phyloP scores from a whole-genome alignment of 2,888 invertebrate species.

The Standfussiana lucernea region DNA sequence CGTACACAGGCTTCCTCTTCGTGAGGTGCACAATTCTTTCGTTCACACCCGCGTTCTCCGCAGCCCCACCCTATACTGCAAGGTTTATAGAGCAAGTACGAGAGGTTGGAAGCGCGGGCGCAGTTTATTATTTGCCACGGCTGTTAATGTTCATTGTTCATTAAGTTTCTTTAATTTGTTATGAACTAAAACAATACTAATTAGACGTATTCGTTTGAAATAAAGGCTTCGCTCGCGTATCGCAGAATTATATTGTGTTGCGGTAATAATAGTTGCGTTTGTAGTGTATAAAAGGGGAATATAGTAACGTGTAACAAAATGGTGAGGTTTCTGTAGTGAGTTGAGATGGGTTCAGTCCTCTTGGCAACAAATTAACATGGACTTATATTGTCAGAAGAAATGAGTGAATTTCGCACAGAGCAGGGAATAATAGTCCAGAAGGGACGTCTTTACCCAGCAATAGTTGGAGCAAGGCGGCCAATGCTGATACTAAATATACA shows the following conservation, averaged over 20 bases:
- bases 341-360: slow-evolving; percentile 2
- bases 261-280: slow-evolving; percentile 30
- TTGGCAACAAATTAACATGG: not conserved
- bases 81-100: slow-evolving; percentile 45
- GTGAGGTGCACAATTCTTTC: not conserved
- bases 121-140: slow-evolving; percentile 71
- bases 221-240: slow-evolving; percentile 40
- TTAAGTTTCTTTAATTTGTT: slow-evolving; percentile 73
- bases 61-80: slow-evolving; percentile 23
- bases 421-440: not conserved
- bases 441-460: no score
- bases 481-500: no score
- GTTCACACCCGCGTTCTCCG: slow-evolving; percentile 30
- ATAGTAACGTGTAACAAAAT: slow-evolving; percentile 1
- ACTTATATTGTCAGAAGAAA: not conserved
- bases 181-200: slow-evolving; percentile 69
- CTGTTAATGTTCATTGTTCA: slow-evolving; percentile 73
- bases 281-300: slow-evolving; percentile 29
- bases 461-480: no score
- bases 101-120: slow-evolving; percentile 35
- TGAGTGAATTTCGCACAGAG: not conserved
- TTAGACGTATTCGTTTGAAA: slow-evolving; percentile 61
- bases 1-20: not conserved
- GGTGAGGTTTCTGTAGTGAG: not conserved
- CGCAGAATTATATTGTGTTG: slow-evolving; percentile 29